Conservation (phyloP, 2,113 vertebrate genomes). For the Colossoma macropomum region DNA sequence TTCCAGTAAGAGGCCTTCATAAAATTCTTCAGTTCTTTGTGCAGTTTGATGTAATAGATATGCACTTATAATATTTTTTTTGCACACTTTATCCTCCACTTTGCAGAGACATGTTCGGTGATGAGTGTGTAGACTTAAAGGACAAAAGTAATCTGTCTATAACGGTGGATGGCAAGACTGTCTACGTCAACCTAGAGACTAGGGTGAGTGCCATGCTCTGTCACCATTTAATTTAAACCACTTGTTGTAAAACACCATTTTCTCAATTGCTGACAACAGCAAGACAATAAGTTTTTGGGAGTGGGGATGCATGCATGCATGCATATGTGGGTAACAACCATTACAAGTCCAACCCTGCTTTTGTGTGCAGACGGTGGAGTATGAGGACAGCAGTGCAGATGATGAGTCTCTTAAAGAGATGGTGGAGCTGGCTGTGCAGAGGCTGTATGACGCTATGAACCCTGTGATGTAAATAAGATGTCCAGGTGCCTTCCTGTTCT, state of each 20-base stretch:
- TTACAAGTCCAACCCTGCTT: background rate
- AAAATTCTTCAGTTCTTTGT: background rate
- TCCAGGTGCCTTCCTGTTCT: background rate
- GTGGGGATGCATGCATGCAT: background rate
- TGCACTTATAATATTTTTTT: background rate
- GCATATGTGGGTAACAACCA: background rate
- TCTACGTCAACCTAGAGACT: constrained; percentile 83
- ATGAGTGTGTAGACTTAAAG: constrained; percentile 86
- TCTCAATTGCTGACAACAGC: too few relatives aligned
- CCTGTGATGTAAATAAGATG: constrained; percentile 73
- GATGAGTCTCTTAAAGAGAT: constrained; percentile 90
- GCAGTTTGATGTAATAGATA: background rate
- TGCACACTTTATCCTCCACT: background rate
- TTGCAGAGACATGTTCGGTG: constrained; percentile 93
- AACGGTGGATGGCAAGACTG: constrained; percentile 88
- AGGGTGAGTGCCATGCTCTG: constrained; percentile 76
- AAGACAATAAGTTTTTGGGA: background rate
- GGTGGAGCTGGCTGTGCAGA: constrained; percentile 88
- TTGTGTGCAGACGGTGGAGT: constrained; percentile 80
- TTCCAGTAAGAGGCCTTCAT: constrained; percentile 84
- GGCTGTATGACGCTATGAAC: constrained; percentile 88
- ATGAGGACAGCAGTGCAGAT: constrained; percentile 84
- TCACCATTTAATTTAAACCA: too few relatives aligned
- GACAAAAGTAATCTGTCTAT: constrained; percentile 79
- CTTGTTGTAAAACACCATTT: too few relatives aligned